phyloP scores from a whole-genome alignment of 2,113 vertebrate genomes.

The Ammospiza nelsoni region DNA sequence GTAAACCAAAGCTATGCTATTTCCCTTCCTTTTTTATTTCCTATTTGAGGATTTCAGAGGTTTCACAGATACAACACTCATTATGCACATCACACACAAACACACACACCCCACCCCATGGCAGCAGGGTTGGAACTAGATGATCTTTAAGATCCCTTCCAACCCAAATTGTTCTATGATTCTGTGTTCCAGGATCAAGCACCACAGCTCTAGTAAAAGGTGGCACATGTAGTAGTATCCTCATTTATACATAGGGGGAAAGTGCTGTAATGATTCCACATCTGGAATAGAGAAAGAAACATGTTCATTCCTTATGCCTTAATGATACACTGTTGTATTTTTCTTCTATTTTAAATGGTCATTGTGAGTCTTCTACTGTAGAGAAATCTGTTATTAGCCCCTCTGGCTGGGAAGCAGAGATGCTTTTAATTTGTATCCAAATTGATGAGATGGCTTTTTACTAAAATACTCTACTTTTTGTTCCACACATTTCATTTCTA shows the following conservation, averaged over 20 bases:
- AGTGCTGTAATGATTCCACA: neutral
- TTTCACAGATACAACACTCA: neutral
- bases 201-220: neutral
- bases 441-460: conserved; percentile 16
- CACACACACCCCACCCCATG: neutral
- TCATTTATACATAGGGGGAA: neutral
- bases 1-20: neutral
- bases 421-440: neutral
- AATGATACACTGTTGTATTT: neutral
- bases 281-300: neutral
- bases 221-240: neutral
- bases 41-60: neutral
- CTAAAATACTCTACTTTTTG: conserved; percentile 7
- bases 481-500: neutral
- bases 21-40: neutral
- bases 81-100: neutral
- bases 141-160: neutral
- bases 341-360: neutral
- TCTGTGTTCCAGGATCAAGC: neutral
- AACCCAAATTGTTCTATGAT: neutral
- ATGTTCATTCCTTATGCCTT: neutral
- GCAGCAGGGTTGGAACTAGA: neutral
- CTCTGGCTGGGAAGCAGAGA: neutral
- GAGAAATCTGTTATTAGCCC: neutral
- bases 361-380: neutral